These are phyloP conservation scores for Schrankia costaestrigalis DNA, from an alignment of 2,888 invertebrate species.

Conservation along the genomic window DNA sequence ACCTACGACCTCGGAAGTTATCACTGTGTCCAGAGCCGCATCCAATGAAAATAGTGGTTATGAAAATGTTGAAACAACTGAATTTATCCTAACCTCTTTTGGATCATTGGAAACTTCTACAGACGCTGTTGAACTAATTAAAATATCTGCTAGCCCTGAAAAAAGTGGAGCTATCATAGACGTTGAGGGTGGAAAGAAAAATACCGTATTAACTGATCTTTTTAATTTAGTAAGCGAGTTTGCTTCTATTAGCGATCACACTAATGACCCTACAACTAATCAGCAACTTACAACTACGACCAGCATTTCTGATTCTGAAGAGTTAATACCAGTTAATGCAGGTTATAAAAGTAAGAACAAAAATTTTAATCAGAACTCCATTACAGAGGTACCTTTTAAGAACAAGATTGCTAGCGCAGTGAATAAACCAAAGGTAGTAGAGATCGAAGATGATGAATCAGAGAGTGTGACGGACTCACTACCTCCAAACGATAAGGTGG, in stretches of 20 bases:
- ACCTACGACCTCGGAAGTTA: slow-evolving; percentile 43
- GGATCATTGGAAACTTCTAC: slow-evolving; percentile 63
- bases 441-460: slow-evolving; percentile 66
- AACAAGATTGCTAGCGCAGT: slow-evolving; percentile 43
- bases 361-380: slow-evolving; percentile 68
- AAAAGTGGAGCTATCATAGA: slow-evolving; percentile 59
- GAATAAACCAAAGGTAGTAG: slow-evolving; percentile 56
- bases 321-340: slow-evolving; percentile 66
- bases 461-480: slow-evolving; percentile 61
- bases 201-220: slow-evolving; percentile 61
- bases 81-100: slow-evolving; percentile 56
- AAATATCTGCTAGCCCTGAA: slow-evolving; percentile 51
- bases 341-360: slow-evolving; percentile 74
- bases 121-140: slow-evolving; percentile 62
- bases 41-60: slow-evolving; percentile 42
- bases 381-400: slow-evolving; percentile 65
- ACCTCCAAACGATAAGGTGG: slow-evolving; percentile 61
- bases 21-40: slow-evolving; percentile 42
- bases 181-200: slow-evolving; percentile 42
- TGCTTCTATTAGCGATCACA: slow-evolving; percentile 67
- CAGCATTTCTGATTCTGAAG: slow-evolving; percentile 65
- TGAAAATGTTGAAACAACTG: slow-evolving; percentile 65
- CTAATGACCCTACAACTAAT: slow-evolving; percentile 37
- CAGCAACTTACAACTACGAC: slow-evolving; percentile 35
- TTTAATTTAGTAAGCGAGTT: slow-evolving; percentile 72